Conservation (phyloP, 2,888 invertebrate species). For the Coleophora deauratella region DNA sequence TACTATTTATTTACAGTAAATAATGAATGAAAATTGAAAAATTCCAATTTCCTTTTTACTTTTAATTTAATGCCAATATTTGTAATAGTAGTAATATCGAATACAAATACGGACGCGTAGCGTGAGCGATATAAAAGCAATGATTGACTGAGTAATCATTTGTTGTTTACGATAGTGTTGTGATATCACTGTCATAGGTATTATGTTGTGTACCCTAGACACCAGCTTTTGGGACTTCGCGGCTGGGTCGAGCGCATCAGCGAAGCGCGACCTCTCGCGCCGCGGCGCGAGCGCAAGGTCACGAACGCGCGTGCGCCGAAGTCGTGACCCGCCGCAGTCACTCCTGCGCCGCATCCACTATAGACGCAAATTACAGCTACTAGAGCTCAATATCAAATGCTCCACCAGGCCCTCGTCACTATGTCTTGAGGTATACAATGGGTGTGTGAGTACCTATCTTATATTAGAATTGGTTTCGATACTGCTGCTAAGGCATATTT, state of each 20-base stretch:
- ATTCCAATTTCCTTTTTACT: too few species aligned
- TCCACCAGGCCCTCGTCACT: constrained; percentile 26
- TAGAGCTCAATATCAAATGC: constrained; percentile 54
- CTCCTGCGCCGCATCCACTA: constrained; percentile 47
- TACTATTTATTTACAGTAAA: too few species aligned
- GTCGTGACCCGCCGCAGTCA: constrained; percentile 58
- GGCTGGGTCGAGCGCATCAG: constrained; percentile 48
- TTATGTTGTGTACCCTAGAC: too few species aligned
- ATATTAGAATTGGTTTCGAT: constrained; percentile 17
- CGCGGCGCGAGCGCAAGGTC: constrained; percentile 67
- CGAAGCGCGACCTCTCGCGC: constrained; percentile 63
- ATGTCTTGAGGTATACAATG: constrained; percentile 43
- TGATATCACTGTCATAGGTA: too few species aligned
- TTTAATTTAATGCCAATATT: too few species aligned
- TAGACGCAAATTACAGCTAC: constrained; percentile 38
- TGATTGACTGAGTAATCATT: too few species aligned
- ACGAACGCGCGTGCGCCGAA: constrained; percentile 70
- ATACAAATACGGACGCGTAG: too few species aligned
- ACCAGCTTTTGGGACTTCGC: neutral
- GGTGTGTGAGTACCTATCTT: neutral
- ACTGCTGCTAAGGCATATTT: constrained; percentile 32
- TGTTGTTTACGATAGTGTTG: too few species aligned
- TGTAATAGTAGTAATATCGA: too few species aligned
- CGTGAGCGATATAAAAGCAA: too few species aligned
- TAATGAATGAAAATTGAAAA: too few species aligned